Percentiles rank a stretch among this genome's conserved stretches.
phyloP scores from a whole-genome alignment of 2,797 vertebrate genomes.

The Propithecus deckenii region DNA sequence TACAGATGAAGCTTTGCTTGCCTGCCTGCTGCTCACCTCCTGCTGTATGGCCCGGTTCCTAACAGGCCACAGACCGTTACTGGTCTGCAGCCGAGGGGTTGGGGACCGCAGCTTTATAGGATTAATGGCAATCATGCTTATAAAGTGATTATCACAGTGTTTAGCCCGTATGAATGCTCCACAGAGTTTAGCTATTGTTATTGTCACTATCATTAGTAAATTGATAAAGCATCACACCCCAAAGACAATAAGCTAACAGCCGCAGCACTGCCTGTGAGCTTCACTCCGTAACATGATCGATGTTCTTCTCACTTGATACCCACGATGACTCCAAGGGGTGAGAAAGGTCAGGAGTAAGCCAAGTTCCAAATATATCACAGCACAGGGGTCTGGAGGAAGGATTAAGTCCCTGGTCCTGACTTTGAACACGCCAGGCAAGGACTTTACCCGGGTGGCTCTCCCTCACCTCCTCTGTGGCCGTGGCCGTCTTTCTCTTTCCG shows the following conservation, averaged over 20 bases:
- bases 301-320: background rate
- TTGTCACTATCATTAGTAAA: background rate
- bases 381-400: background rate
- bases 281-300: background rate
- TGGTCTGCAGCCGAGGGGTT: too few species aligned
- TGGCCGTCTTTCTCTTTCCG: constrained; percentile 68
- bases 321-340: background rate
- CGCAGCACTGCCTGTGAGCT: background rate
- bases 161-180: background rate
- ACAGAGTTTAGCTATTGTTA: background rate
- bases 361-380: background rate
- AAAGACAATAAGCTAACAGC: background rate
- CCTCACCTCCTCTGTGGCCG: fast-evolving
- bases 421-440: background rate
- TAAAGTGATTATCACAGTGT: background rate
- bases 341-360: background rate
- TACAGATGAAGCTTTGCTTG: too few species aligned
- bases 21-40: too few species aligned
- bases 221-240: background rate
- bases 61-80: too few species aligned
- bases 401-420: fast-evolving
- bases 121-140: background rate
- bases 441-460: fast-evolving
- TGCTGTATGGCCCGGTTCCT: too few species aligned
- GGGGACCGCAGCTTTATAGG: background rate